phyloP scores from a whole-genome alignment of 2,888 invertebrate genomes.

The Caenorhabditis sp. region DNA sequence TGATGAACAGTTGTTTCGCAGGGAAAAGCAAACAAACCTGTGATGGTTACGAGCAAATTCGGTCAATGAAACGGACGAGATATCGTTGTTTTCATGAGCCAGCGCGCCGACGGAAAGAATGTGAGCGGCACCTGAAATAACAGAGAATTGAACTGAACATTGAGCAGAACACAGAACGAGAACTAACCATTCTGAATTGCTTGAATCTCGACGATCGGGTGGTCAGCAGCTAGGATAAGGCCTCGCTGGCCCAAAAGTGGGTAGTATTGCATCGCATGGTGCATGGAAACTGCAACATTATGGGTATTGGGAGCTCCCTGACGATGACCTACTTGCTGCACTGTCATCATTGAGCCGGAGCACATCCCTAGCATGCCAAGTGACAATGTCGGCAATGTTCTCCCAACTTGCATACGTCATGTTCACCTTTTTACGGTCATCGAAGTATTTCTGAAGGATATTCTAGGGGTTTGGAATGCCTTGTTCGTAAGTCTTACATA shows the following conservation, averaged over 20 bases:
- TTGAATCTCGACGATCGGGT: constrained; percentile 47
- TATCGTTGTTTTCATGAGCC: constrained; percentile 37
- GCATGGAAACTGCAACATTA: constrained; percentile 46
- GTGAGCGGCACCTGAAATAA: constrained; percentile 49
- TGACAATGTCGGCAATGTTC: constrained; percentile 51
- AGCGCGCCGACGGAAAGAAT: constrained; percentile 36
- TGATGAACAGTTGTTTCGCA: neutral
- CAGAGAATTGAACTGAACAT: neutral
- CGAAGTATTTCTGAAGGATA: constrained; percentile 41
- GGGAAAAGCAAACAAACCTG: constrained; percentile 22
- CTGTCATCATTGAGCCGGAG: constrained; percentile 38
- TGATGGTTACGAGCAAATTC: constrained; percentile 39
- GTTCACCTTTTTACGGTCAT: constrained; percentile 39
- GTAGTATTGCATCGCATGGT: constrained; percentile 37
- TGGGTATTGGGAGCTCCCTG: neutral
- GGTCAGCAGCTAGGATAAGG: constrained; percentile 29
- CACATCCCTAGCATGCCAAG: constrained; percentile 49
- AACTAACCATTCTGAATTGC: constrained; percentile 52
- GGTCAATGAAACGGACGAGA: constrained; percentile 22
- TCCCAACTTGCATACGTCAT: constrained; percentile 46
- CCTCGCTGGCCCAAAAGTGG: constrained; percentile 20
- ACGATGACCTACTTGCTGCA: constrained; percentile 31
- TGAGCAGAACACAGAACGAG: neutral
- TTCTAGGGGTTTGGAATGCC: neutral
- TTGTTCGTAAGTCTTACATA: constrained; percentile 28